A percentile compares a stretch with the other conserved stretches of the same genome.
These are phyloP conservation scores for Aplodontia rufa DNA, from an alignment of 2,113 vertebrate species.

Conservation along the genomic window DNA sequence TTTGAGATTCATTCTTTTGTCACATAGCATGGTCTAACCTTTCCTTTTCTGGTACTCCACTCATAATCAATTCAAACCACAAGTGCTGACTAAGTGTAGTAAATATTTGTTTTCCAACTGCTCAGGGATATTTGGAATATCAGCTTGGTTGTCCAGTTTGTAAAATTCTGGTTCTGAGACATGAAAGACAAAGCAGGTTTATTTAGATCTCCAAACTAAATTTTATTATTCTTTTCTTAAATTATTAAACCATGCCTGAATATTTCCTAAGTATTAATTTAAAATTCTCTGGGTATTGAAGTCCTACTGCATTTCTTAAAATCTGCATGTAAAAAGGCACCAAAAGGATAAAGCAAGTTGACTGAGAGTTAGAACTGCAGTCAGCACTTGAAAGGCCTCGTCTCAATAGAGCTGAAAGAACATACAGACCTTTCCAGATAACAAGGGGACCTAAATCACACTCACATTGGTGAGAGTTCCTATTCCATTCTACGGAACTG, in stretches of 20 bases:
- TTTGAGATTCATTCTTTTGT: not conserved
- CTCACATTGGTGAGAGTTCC: not conserved
- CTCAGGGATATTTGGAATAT: not conserved
- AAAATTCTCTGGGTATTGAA: slow-evolving; percentile 23
- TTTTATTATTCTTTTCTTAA: slow-evolving; percentile 26
- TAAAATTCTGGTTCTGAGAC: not conserved
- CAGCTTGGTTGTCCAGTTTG: not conserved
- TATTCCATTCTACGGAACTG: slow-evolving; percentile 65
- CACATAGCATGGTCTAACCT: not conserved
- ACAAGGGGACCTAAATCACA: slow-evolving; percentile 56
- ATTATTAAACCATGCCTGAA: not conserved
- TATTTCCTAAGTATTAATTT: not conserved
- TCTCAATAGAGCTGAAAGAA: slow-evolving; percentile 26
- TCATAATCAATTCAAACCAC: not conserved
- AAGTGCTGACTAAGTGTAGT: not conserved
- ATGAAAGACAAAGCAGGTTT: not conserved
- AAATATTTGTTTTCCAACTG: slow-evolving; percentile 26
- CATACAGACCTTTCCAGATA: not conserved
- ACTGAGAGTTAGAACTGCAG: not conserved
- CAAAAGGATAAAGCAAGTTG: slow-evolving; percentile 30
- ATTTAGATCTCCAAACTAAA: not conserved
- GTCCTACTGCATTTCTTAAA: not conserved
- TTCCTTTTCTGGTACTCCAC: not conserved
- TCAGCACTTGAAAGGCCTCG: not conserved
- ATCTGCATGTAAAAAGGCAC: not conserved